Base-by-base conservation (phyloP, 2,113 vertebrate genomes). In the Cynopterus brachyotis region DNA sequence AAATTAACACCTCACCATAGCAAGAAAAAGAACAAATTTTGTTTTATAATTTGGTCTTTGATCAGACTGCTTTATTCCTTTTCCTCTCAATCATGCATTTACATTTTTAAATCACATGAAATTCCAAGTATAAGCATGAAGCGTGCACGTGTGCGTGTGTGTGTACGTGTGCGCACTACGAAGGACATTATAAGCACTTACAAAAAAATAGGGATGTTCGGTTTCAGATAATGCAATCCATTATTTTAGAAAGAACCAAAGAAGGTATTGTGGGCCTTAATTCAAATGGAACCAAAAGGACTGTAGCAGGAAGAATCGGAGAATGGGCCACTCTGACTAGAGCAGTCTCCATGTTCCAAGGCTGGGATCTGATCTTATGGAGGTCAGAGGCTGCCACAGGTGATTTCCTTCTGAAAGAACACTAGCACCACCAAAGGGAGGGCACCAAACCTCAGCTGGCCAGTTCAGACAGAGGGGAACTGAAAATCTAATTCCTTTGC, bases 1-100 rank as follows among this genome's bases (percentile, higher is more conserved):
- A 98, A 98, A 98, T 95, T 97, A 96, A 97, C 94, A 97, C 97
- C 98, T 98, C 81, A 75, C 42, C 35, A 89, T 28, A 86, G n/a
- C 91, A 32, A 85, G 53, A 64, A 81, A 95, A 94, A 69, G 30
- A 87, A 91, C 47, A 86, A 5, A 50, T n/a, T 95, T 66, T 40
- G 11, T 90, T 84, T 95, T 91, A 96, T 11, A 76, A 20, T 90
- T 55, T 82, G 55, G 40, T 78, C 60, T n/a, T 94, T 0, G 40
- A 8, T 70, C 4, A 69, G 67, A 76, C 24, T 24, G 32, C 40
- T 79, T 72, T 45, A 87, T 84, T 89, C 42, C 64, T 84, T 90
- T 57, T 55, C 83, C 32, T 76, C 59, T 72, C 40, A 53, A 70
- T 28, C 64, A 72, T 12, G 24, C 4, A 10, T 72, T 90, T 55